These are phyloP conservation scores for Bacillus rossius DNA, from an alignment of 1,140 invertebrate genomes.

Conservation along the genomic window DNA sequence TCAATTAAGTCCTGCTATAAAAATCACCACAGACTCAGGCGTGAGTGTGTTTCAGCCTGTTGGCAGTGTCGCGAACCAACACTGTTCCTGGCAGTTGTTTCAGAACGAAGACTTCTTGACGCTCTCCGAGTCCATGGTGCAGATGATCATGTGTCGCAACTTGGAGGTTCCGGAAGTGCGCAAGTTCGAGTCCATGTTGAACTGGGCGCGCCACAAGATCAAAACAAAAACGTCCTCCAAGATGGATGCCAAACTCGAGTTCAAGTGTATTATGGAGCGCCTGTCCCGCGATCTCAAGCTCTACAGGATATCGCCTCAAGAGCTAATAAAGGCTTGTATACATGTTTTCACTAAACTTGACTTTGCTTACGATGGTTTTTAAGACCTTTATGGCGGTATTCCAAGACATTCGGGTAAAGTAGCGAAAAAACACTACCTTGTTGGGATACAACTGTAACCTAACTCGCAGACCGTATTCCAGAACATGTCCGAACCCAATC, in stretches of 20 bases:
- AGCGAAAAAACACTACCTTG: too few relatives aligned
- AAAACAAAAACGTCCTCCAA: slow-evolving; percentile 66
- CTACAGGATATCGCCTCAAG: slow-evolving; percentile 86
- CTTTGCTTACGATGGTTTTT: too few relatives aligned
- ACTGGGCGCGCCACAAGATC: slow-evolving; percentile 82
- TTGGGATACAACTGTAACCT: too few relatives aligned
- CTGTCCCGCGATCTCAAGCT: slow-evolving; percentile 83
- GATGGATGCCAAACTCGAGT: slow-evolving; percentile 80
- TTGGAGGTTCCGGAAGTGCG: slow-evolving; percentile 83
- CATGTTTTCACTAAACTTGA: too few relatives aligned
- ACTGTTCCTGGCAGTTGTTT: slow-evolving; percentile 54
- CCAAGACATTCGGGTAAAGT: too few relatives aligned
- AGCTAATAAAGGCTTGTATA: slow-evolving; percentile 72
- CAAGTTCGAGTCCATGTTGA: slow-evolving; percentile 91
- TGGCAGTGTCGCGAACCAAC: too few relatives aligned
- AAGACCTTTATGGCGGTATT: too few relatives aligned
- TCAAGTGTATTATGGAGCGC: slow-evolving; percentile 88
- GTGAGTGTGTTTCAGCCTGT: too few relatives aligned
- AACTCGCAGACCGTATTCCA: too few relatives aligned
- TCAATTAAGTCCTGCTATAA: too few relatives aligned
- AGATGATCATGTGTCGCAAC: slow-evolving; percentile 87
- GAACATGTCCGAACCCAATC: too few relatives aligned
- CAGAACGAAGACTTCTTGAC: slow-evolving; percentile 76
- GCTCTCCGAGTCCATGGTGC: slow-evolving; percentile 90
- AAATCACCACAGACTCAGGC: too few relatives aligned